Base-by-base conservation (phyloP, 2,113 vertebrate genomes). In the Aphelocoma coerulescens region DNA sequence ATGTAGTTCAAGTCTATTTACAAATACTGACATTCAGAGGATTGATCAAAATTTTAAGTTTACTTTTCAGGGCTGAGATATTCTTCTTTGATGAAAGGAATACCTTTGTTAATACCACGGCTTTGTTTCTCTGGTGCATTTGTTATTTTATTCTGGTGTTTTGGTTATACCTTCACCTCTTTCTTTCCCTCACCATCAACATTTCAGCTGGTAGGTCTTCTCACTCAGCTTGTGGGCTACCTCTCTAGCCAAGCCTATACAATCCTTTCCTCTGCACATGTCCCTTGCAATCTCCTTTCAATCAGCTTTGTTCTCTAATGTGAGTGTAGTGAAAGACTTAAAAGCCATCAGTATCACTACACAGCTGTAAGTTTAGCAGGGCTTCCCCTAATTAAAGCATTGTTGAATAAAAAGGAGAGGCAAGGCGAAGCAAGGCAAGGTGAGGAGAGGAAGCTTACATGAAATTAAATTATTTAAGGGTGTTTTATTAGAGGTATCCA, bases 231-330 rank as follows among this genome's bases (percentile, higher is more conserved):
- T 27, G 14, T 69, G 27, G 30, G 33, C 35, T 37, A 11, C 12
- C 16, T 74, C 43, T 68, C 20, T 16, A 35, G 18, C 1, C 3
- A 54, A 37, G 35, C 5, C 15, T 39, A 15, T 4, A 17, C 26
- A 48, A 33, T 3, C 12, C 26, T 13, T 17, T 52, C 8, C 35
- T 67, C 57, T 83, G 32, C 48, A 69, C 1, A 5, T 3, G 32
- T 24, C 39, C 30, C 83, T 65, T 65, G 13, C 30, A 0, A 0
- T 11, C 6, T 58, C 26, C 10, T 41, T 41, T 41, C 37, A 19
- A 11, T 55, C 51, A 41, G 7, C 23, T 24, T 66, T 59, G 39
- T 22, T 39, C 18, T 51, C 13, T 80, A 55, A 52, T 13, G 27
- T 21, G 37, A 76, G 14, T 14, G 21, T 15, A 83, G 33, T 13